These are phyloP conservation scores for Atethmia centrago DNA, from an alignment of 2,888 invertebrate genomes.

Conservation along the genomic window DNA sequence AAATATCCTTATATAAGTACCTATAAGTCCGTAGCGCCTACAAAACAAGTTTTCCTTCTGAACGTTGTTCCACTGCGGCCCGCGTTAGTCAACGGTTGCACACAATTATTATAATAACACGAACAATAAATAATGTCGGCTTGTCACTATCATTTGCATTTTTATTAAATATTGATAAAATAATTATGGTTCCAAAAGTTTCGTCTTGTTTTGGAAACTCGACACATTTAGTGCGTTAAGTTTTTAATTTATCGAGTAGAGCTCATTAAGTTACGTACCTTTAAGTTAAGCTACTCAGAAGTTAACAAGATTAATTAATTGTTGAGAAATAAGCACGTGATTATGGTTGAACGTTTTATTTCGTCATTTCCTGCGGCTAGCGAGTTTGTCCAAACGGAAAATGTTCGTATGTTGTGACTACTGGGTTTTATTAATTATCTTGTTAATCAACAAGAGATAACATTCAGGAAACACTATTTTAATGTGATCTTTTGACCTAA, in stretches of 20 bases:
- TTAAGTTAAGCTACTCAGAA: conserved; percentile 6
- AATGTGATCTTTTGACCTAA: conserved; percentile 14
- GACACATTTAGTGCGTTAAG: conserved; percentile 34
- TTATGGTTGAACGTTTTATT: conserved; percentile 52
- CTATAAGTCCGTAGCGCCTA: too few species aligned
- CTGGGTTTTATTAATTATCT: conserved; percentile 20
- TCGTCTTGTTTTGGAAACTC: conserved; percentile 50
- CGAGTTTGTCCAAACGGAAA: conserved; percentile 31
- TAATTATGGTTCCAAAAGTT: conserved; percentile 52
- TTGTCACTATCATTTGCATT: conserved; percentile 60
- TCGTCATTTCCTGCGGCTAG: conserved; percentile 51
- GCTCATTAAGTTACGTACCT: conserved; percentile 36
- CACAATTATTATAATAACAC: conserved; percentile 56
- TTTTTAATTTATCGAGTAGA: conserved; percentile 56
- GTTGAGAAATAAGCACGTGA: conserved; percentile 51
- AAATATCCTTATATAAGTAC: too few species aligned
- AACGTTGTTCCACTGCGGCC: neutral
- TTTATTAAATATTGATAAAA: conserved; percentile 67
- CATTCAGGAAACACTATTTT: conserved; percentile 12
- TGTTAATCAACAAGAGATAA: conserved; percentile 30
- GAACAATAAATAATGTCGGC: conserved; percentile 58
- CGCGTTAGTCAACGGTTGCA: conserved; percentile 64
- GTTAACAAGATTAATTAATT: conserved; percentile 44
- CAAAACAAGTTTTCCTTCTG: conserved; percentile 35
- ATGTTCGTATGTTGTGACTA: conserved; percentile 17